Evolutionary conservation across 2,888 invertebrate genomes (phyloP), one percentile per base, ranked within the genome.

Genomic region (Vesta saturnalis): DNA sequence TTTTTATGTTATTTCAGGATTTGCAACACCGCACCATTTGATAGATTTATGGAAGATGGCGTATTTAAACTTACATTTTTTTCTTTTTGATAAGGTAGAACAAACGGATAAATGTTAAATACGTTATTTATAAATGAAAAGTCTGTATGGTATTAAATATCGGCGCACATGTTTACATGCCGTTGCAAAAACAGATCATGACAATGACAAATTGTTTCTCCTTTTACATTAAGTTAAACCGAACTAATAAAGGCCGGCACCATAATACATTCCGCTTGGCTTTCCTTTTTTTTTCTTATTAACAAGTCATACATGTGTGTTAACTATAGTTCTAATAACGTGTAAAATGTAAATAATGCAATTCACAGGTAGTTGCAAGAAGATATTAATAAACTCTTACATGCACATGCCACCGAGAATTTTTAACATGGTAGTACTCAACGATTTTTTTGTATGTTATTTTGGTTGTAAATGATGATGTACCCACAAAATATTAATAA

Each of bases 161-260:
- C 46, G 56, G 62, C 56, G 46, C 56, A 63, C 55, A 55, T 46
- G 52, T 52, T 52, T 64, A 57, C 57, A 22, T 49, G 52, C 52
- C 49, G 52, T 64, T 64, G 58, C 64, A 57, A 64, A 63, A 64
- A 64, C 58, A 57, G 23, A 58, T 58, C 64, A 49, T 64, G 64
- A 64, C 64, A 64, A 58, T 64, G 64, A 64, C 57, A 64, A 56
- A 64, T 64, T 19, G 39, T 49, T 57, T 64, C 64, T 49, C 35
- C 58, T 49, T 16, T 64, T 58, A 58, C 64, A 58, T 58, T 49
- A 19, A 21, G 52, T 52, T 52, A 19, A 52, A 52, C 6, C n/a
- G 52, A 52, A 19, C 18, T 19, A 6, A n/a, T n/a, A 52, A 19
- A 52, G 52, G 52, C 19, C 52, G 52, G 19, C 52, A 52, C 52